phyloP scores from a whole-genome alignment of 2,888 invertebrate genomes.

The Cephus pulcher region DNA sequence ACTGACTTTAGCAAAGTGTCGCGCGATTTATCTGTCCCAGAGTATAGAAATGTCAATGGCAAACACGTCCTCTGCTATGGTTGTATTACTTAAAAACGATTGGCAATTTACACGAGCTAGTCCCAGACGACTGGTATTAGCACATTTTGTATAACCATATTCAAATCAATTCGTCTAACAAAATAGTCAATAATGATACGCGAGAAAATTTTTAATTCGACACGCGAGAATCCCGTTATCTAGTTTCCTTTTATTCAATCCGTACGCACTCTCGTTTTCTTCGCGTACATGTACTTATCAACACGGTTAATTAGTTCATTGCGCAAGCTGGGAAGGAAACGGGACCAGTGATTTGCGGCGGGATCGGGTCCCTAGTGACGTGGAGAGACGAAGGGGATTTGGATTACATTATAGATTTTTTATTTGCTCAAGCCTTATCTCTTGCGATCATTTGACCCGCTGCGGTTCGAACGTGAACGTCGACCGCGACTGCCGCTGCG shows the following conservation, averaged over 20 bases:
- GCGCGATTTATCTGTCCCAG: background rate
- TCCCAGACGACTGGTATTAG: background rate
- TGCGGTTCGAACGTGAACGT: slow-evolving; percentile 63
- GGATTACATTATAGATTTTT: background rate
- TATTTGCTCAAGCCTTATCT: slow-evolving; percentile 46
- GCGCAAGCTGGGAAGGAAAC: background rate
- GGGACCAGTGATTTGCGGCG: background rate
- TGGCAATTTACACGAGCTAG: background rate
- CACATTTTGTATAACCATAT: background rate
- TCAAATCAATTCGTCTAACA: no score
- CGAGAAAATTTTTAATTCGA: background rate
- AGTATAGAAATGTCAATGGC: no score
- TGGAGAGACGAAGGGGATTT: background rate
- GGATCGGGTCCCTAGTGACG: background rate
- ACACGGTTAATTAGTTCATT: background rate
- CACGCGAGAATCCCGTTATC: background rate
- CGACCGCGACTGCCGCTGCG: slow-evolving; percentile 60
- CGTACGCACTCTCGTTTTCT: background rate
- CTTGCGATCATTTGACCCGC: slow-evolving; percentile 63
- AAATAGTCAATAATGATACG: background rate
- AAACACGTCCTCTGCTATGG: no score
- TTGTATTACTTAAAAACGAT: background rate
- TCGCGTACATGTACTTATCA: background rate
- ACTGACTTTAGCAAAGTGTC: background rate
- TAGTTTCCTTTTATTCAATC: background rate